Percentiles rank a stretch among this genome's conserved stretches.
These are phyloP conservation scores for Anableps anableps DNA, from an alignment of 2,797 vertebrate genomes.

Conservation along the genomic window DNA sequence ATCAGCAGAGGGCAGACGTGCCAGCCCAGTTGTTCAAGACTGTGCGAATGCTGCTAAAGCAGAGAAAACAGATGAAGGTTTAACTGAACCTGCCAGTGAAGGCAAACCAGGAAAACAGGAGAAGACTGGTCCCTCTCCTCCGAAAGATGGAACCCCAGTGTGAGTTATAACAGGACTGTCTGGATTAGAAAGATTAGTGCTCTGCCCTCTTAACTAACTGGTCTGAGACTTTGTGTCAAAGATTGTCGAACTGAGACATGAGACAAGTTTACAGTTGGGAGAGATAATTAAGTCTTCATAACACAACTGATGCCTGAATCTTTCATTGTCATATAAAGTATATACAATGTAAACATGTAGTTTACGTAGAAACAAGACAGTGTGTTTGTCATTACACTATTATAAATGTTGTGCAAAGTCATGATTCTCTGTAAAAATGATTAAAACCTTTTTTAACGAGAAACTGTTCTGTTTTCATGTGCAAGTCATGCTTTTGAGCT, in stretches of 20 bases:
- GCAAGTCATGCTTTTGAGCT: constrained; percentile 7
- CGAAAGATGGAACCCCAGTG: constrained; percentile 81
- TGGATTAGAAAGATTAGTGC: constrained; percentile 19
- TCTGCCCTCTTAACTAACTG: constrained; percentile 19
- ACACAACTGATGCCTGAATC: constrained; percentile 32
- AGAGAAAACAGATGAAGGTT: constrained; percentile 34
- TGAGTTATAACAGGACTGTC: constrained; percentile 44
- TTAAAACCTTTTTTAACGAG: constrained; percentile 66
- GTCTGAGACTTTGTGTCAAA: constrained; percentile 24
- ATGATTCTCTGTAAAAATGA: constrained; percentile 47
- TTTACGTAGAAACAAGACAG: constrained; percentile 42
- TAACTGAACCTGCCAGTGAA: constrained; percentile 35
- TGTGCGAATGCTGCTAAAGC: constrained; percentile 38
- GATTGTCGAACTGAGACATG: constrained; percentile 28
- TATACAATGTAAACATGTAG: constrained; percentile 52
- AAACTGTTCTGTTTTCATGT: background rate
- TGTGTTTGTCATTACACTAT: constrained; percentile 53
- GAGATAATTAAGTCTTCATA: constrained; percentile 38
- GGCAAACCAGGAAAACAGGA: constrained; percentile 37
- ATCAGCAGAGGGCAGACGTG: constrained; percentile 28
- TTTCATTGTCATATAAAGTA: constrained; percentile 51
- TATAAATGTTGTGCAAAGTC: constrained; percentile 52
- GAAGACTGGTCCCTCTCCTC: constrained; percentile 45
- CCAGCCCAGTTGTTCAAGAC: constrained; percentile 51
- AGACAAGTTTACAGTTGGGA: constrained; percentile 17